A percentile compares a stretch with the other conserved stretches of the same genome.
Conservation (phyloP, 1,140 invertebrate genomes). For the Cecropterus lyciades region DNA sequence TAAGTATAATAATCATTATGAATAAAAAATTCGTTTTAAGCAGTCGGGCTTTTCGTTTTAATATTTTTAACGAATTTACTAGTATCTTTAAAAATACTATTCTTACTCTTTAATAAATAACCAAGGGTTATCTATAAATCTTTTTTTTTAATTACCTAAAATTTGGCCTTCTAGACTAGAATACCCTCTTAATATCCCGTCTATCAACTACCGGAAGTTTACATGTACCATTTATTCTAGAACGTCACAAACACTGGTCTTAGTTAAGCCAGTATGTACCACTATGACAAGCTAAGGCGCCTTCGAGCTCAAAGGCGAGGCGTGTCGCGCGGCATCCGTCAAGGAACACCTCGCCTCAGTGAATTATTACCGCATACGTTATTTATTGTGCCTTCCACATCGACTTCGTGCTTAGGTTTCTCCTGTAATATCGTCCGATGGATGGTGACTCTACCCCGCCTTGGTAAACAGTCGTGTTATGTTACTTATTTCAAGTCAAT, state of each 20-base stretch:
- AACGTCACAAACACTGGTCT: not conserved
- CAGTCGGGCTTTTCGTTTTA: too few species aligned
- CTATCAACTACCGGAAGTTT: too few species aligned
- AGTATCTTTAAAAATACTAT: too few species aligned
- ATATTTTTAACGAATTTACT: too few species aligned
- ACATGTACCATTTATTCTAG: not conserved
- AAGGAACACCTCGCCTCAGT: slow-evolving; percentile 45
- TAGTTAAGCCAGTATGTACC: not conserved
- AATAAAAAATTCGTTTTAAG: too few species aligned
- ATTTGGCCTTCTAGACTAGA: too few species aligned
- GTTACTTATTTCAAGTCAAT: not conserved
- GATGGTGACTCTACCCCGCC: slow-evolving; percentile 38
- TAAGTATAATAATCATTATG: too few species aligned
- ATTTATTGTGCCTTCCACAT: slow-evolving; percentile 54
- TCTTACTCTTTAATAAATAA: too few species aligned
- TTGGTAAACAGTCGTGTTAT: not conserved
- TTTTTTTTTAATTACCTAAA: too few species aligned
- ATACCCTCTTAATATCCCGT: too few species aligned
- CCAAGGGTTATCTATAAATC: too few species aligned
- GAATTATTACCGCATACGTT: slow-evolving; percentile 60
- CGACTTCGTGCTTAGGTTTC: slow-evolving; percentile 54
- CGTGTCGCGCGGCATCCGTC: slow-evolving; percentile 43
- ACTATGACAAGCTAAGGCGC: slow-evolving; percentile 10
- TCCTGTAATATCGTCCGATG: slow-evolving; percentile 54
- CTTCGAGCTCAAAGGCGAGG: slow-evolving; percentile 32